Percentiles rank a stretch among this genome's conserved stretches.
Evolutionary conservation across 2,888 invertebrate genomes (phyloP).

Genomic region (Leptopilina syphax): DNA sequence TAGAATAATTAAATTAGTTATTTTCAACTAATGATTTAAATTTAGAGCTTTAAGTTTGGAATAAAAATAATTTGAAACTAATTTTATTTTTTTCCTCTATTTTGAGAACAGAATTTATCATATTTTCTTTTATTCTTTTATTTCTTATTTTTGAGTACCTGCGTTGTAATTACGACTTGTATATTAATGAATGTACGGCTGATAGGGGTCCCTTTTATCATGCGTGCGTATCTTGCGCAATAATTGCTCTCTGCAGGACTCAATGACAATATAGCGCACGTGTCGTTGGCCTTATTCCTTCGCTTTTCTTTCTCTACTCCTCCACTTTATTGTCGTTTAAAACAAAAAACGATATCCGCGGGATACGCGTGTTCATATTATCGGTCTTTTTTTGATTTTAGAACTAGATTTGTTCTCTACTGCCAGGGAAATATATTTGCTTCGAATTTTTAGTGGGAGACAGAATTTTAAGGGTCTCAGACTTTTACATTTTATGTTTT

Average conservation of each 20-base stretch:
- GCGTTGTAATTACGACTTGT: slow-evolving; percentile 42
- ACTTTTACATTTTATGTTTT: no score
- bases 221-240: slow-evolving; percentile 68
- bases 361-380: slow-evolving; percentile 41
- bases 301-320: slow-evolving; percentile 48
- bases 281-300: slow-evolving; percentile 64
- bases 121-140: background rate
- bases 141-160: slow-evolving; percentile 42
- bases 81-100: background rate
- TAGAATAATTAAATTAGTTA: no score
- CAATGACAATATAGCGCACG: slow-evolving; percentile 66
- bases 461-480: no score
- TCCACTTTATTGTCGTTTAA: slow-evolving; percentile 66
- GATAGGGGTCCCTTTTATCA: slow-evolving; percentile 56
- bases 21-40: no score
- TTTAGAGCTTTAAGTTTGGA: no score
- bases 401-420: slow-evolving; percentile 12
- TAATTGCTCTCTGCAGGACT: slow-evolving; percentile 70
- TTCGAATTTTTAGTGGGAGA: background rate
- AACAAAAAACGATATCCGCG: slow-evolving; percentile 60
- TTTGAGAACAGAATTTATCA: background rate
- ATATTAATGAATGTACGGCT: slow-evolving; percentile 22
- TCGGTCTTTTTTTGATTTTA: slow-evolving; percentile 14
- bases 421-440: background rate
- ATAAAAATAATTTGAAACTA: no score